Evolutionary conservation across 2,888 invertebrate genomes (phyloP).

Genomic region (Cerastoderma edule): DNA sequence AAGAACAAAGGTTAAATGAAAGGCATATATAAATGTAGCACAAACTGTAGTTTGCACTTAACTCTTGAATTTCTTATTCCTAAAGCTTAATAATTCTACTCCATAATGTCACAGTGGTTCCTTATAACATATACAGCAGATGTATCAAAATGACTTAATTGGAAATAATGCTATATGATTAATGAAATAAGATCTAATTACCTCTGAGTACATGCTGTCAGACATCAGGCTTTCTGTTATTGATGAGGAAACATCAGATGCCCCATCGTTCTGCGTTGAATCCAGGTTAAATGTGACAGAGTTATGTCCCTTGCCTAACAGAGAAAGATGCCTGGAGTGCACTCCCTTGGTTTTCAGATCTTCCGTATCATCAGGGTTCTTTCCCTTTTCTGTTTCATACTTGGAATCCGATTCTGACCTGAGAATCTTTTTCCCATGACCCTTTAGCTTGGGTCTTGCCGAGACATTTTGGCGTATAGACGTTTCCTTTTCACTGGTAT

Average conservation of each 20-base stretch:
- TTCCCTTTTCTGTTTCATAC: conserved; percentile 47
- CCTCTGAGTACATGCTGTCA: conserved; percentile 54
- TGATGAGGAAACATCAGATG: conserved; percentile 52
- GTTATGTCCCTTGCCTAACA: conserved; percentile 48
- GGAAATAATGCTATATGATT: no score
- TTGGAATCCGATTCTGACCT: conserved; percentile 53
- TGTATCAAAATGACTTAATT: no score
- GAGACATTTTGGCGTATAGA: neutral
- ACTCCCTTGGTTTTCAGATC: conserved; percentile 11
- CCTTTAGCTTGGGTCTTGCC: conserved; percentile 34
- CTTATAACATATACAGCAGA: no score
- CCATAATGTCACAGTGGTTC: no score
- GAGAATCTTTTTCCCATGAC: conserved; percentile 20
- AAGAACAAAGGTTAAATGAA: no score
- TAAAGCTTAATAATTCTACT: no score
- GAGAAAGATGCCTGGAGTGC: conserved; percentile 27
- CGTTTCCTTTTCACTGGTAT: conserved; percentile 8
- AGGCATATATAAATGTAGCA: no score
- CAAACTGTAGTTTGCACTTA: no score
- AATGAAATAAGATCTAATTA: conserved; percentile 19
- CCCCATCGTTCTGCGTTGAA: conserved; percentile 47
- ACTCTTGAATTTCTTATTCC: no score
- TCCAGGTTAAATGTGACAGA: conserved; percentile 42
- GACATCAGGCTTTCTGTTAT: conserved; percentile 47
- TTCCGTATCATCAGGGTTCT: neutral